Evolutionary conservation across 92 coral and sea anemone genomes (phyloP).

Genomic region (Phymanthus crucifer): DNA sequence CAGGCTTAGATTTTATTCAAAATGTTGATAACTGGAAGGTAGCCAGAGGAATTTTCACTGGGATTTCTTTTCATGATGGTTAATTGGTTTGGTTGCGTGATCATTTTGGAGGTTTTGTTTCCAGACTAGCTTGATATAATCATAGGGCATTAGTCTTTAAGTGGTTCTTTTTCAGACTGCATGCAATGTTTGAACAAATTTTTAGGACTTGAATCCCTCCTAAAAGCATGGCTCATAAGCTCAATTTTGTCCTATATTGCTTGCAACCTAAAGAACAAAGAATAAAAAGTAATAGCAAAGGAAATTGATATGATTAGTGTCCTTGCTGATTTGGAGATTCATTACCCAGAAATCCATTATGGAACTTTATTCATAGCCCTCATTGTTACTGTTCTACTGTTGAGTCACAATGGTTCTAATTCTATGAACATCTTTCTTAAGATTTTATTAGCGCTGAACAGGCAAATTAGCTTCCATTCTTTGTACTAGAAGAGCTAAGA

Average conservation of each 20-base stretch:
- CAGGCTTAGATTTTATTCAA: neutral
- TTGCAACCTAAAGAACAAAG: neutral
- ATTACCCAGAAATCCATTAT: neutral
- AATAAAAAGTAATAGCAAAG: neutral
- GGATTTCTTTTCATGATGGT: neutral
- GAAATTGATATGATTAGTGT: neutral
- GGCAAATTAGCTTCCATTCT: neutral
- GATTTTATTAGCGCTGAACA: neutral
- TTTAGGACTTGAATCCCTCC: neutral
- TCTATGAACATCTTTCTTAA: neutral
- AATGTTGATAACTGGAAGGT: neutral
- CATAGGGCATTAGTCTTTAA: neutral
- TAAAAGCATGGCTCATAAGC: neutral
- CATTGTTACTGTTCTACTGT: neutral
- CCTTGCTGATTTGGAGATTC: neutral
- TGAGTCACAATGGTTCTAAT: neutral
- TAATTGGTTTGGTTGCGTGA: constrained; percentile 1
- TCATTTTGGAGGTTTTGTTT: neutral
- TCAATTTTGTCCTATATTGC: neutral
- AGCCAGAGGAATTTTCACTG: neutral
- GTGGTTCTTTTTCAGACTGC: constrained; percentile 1
- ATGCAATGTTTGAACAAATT: neutral
- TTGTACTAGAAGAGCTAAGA: neutral
- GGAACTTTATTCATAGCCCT: neutral
- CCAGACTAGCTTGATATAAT: neutral